Evolutionary conservation across 37 sponge, comb jelly and placozoan species (phyloP).

Genomic region (Axinella damicornis): DNA sequence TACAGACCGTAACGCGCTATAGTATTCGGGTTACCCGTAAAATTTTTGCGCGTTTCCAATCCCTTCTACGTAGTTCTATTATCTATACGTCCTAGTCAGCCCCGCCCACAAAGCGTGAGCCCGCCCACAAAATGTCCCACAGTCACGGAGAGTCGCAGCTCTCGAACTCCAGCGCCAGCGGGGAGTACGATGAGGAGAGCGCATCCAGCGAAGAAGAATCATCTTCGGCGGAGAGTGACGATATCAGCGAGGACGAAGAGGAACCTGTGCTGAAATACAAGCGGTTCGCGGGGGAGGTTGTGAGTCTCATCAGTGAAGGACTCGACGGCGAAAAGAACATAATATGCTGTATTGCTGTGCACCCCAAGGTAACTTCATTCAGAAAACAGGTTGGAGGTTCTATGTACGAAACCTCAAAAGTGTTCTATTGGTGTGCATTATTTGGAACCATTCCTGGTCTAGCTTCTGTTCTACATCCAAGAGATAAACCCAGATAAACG

Average conservation of each 20-base stretch:
- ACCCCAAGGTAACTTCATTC: conserved; percentile 58
- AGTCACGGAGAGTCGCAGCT: too few species aligned
- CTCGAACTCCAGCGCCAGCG: not conserved
- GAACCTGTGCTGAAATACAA: conserved; percentile 90
- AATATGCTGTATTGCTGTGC: conserved; percentile 87
- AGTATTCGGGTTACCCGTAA: too few species aligned
- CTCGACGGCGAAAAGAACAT: not conserved
- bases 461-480: too few species aligned
- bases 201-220: not conserved
- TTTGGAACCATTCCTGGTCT: conserved; percentile 8
- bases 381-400: too few species aligned
- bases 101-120: too few species aligned
- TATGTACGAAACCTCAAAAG: too few species aligned
- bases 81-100: too few species aligned
- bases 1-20: too few species aligned
- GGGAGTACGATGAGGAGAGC: not conserved
- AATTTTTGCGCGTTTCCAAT: too few species aligned
- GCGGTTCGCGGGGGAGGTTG: conserved; percentile 76
- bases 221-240: not conserved
- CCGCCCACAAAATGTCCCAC: too few species aligned
- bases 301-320: conserved; percentile 40
- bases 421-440: conserved; percentile 1
- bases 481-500: too few species aligned
- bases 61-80: too few species aligned
- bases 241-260: conserved; percentile 45